Percentiles rank a stretch among this genome's conserved stretches.
phyloP scores from a whole-genome alignment of 2,888 invertebrate species.

The Argyra leucocephala region DNA sequence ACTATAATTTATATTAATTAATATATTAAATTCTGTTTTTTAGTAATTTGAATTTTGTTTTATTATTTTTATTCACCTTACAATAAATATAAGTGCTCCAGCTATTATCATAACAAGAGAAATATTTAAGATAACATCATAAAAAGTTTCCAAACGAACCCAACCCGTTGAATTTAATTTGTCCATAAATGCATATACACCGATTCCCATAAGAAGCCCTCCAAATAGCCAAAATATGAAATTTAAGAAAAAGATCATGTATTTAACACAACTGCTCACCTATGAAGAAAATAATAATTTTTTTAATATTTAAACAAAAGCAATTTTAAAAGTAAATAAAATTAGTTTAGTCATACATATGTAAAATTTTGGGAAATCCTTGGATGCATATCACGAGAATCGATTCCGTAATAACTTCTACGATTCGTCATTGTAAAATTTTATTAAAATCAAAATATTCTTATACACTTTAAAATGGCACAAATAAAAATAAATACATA shows the following conservation, averaged over 20 bases:
- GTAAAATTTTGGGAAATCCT: conserved; percentile 41
- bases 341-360: conserved; percentile 30
- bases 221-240: conserved; percentile 69
- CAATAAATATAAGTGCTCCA: conserved; percentile 48
- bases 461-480: neutral
- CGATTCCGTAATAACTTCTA: conserved; percentile 18
- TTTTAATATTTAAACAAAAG: conserved; percentile 42
- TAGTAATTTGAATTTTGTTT: neutral
- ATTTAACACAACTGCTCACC: conserved; percentile 40
- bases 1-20: conserved; percentile 66
- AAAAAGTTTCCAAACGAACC: conserved; percentile 71
- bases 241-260: conserved; percentile 43
- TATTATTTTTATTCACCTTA: neutral
- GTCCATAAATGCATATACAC: conserved; percentile 83
- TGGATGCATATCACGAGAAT: conserved; percentile 31
- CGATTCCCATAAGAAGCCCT: conserved; percentile 74
- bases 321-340: conserved; percentile 23
- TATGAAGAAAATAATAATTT: conserved; percentile 24
- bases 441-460: neutral
- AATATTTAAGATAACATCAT: conserved; percentile 82
- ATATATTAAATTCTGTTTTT: too few species aligned
- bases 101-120: conserved; percentile 83
- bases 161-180: conserved; percentile 84
- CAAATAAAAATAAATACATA: neutral
- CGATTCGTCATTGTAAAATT: conserved; percentile 19